Evolutionary conservation across 2,113 vertebrate species (phyloP).

Genomic region (Monopterus albus): DNA sequence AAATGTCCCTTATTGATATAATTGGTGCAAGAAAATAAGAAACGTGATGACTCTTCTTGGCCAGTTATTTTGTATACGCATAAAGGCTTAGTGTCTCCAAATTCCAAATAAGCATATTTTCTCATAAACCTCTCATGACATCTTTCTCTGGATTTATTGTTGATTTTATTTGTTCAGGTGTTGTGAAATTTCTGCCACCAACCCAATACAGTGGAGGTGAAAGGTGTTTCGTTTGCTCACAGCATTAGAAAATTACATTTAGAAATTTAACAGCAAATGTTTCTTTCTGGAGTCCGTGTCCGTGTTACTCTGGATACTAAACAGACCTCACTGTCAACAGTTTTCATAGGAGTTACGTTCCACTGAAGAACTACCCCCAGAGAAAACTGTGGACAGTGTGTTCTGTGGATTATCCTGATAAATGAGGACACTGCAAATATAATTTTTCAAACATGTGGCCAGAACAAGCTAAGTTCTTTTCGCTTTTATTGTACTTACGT

Average conservation of each 20-base stretch:
- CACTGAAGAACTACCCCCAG: not conserved
- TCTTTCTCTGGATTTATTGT: not conserved
- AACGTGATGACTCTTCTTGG: not conserved
- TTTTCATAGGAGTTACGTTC: not conserved
- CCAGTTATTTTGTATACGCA: not conserved
- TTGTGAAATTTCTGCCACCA: not conserved
- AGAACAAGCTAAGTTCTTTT: not conserved
- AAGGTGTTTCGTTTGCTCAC: not conserved
- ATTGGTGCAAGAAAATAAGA: not conserved
- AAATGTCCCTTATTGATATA: not conserved
- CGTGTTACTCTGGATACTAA: not conserved
- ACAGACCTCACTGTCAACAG: not conserved
- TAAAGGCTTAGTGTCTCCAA: not conserved
- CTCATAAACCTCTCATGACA: too few relatives aligned
- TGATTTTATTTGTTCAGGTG: not conserved
- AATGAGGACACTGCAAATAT: not conserved
- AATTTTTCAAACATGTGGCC: not conserved
- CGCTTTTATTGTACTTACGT: too few relatives aligned
- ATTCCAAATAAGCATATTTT: not conserved
- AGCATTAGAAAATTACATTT: not conserved
- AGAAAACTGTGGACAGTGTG: slow-evolving; percentile 11
- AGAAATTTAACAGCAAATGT: not conserved
- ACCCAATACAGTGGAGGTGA: not conserved
- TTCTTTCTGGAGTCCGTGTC: not conserved
- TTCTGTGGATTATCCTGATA: slow-evolving; percentile 20